phyloP scores from a whole-genome alignment of 1,140 invertebrate genomes.

The Chelonus insularis region DNA sequence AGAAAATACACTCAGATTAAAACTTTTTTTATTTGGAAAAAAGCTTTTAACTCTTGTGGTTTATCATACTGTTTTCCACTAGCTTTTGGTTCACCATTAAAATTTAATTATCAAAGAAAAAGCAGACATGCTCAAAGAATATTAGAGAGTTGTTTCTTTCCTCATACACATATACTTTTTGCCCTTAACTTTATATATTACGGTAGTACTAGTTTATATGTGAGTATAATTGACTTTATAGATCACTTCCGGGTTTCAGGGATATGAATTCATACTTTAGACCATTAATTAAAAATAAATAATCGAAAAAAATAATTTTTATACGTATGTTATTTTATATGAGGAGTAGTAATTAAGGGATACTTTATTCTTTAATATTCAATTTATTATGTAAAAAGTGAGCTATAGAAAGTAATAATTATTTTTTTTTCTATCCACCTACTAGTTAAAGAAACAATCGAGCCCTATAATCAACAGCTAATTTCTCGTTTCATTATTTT shows the following conservation, averaged over 20 bases:
- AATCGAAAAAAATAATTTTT: constrained; percentile 13
- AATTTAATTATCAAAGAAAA: constrained; percentile 38
- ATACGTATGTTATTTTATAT: too few species aligned
- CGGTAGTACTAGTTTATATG: not conserved
- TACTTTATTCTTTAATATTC: too few species aligned
- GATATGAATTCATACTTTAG: too few species aligned
- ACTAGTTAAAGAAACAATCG: too few species aligned
- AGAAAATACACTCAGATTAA: too few species aligned
- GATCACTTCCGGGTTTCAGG: constrained; percentile 23
- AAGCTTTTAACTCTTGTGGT: constrained; percentile 31
- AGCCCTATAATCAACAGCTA: too few species aligned
- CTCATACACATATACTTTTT: not conserved
- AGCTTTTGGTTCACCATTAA: constrained; percentile 33
- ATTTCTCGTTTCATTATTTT: too few species aligned
- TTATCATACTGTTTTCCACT: constrained; percentile 22
- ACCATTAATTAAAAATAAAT: too few species aligned
- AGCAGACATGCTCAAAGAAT: constrained; percentile 12
- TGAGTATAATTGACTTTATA: constrained; percentile 17
- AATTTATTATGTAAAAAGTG: too few species aligned
- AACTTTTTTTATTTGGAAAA: not conserved
- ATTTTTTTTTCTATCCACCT: too few species aligned
- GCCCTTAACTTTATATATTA: not conserved
- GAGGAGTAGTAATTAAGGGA: too few species aligned
- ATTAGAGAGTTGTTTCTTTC: not conserved
- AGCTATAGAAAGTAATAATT: too few species aligned